Evolutionary conservation across 2,113 vertebrate genomes (phyloP), one percentile per base, ranked within the genome.

Genomic region (Phalacrocorax pelagicus): DNA sequence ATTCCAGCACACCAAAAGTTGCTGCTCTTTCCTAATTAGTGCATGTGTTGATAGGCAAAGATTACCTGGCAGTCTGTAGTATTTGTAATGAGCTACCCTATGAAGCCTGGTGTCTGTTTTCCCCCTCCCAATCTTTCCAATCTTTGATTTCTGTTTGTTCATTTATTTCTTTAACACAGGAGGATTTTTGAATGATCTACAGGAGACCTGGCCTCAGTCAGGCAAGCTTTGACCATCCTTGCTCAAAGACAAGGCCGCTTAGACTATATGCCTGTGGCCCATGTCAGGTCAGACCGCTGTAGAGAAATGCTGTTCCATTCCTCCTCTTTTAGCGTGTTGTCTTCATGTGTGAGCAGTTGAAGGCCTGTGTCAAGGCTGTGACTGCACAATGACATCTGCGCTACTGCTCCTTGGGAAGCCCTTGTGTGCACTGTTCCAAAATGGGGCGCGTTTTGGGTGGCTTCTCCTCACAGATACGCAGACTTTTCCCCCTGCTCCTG

Each of bases 211-310:
- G 47, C 18, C 74, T 88, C 38, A 21, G 0, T 42, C 42, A 61
- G 67, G 59, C 55, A 81, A 83, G 72, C 59, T 92, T 51, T 86
- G 75, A n/a, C 58, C 42, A 42, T 51, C 71, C 51, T 55, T 86
- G 59, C 55, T 81, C 38, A 51, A 49, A 88, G 72, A 66, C 52
- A 73, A 52, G 26, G 59, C 85, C 1, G 8, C 58, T 80, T 71
- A 49, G 30, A 9, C 49, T 52, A 0, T 52, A 0, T 77, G 71
- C 62, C 40, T 21, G 44, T 75, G 71, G 88, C 67, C 58, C 34
- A 5, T 0, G 0, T 55, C 55, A 22, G 46, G 66, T 86, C 19
- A 5, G 63, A 11, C 26, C 17, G 5, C 63, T 40, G 67, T 6
- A 55, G 75, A 52, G 52, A 58, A 86, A 66, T 4, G 5, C 26